These are phyloP conservation scores for Sesamia nonagrioides DNA, from an alignment of 1,140 invertebrate species.

Conservation along the genomic window DNA sequence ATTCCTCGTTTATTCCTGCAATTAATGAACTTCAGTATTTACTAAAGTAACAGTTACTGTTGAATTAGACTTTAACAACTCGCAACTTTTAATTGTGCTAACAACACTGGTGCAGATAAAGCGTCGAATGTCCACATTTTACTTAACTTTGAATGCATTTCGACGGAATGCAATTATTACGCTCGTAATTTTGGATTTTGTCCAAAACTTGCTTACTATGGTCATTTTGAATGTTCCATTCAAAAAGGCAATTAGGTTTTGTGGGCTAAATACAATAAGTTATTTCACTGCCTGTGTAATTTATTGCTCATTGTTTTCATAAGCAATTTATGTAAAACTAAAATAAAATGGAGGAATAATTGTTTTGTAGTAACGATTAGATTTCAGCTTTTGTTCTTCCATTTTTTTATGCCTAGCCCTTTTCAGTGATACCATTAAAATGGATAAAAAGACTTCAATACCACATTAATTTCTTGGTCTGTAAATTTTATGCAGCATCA, in stretches of 20 bases:
- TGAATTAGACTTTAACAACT: slow-evolving; percentile 18
- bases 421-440: too few species aligned
- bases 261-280: slow-evolving; percentile 10
- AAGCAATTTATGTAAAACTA: background rate
- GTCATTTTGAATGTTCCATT: slow-evolving; percentile 35
- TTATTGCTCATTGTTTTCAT: background rate
- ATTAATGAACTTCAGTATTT: slow-evolving; percentile 15
- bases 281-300: slow-evolving; percentile 4
- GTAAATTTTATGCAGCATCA: too few species aligned
- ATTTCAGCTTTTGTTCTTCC: too few species aligned
- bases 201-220: slow-evolving; percentile 51
- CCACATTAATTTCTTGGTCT: too few species aligned
- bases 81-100: slow-evolving; percentile 35
- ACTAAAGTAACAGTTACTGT: background rate
- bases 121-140: slow-evolving; percentile 63
- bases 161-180: slow-evolving; percentile 65
- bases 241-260: slow-evolving; percentile 44
- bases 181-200: slow-evolving; percentile 62
- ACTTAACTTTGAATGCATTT: slow-evolving; percentile 67
- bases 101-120: slow-evolving; percentile 13
- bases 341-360: background rate
- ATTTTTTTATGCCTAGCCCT: too few species aligned
- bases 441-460: background rate
- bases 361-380: too few species aligned
- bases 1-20: too few species aligned